Base-by-base conservation (phyloP, 2,888 invertebrate genomes). In the Epinotia brunnichana region DNA sequence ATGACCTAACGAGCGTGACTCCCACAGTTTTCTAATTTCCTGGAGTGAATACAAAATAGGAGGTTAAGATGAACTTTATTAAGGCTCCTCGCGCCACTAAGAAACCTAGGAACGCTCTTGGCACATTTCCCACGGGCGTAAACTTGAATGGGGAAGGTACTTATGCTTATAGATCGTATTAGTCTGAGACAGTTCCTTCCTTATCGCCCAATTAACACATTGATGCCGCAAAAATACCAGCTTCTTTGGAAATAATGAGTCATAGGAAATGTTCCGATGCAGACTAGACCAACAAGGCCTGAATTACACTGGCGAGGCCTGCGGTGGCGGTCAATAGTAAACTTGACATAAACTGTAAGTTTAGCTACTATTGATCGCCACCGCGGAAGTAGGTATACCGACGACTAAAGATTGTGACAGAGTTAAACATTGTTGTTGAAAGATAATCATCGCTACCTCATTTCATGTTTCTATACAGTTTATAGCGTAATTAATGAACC, bases 111-210 rank as follows among this genome's bases (percentile, higher is more conserved):
- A 81, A 74, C 76, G 69, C 73, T 82, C 77, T 85, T 88, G 87
- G 88, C 87, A 85, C 78, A 77, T 79, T 84, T 85, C 87, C 87
- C 86, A 81, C 80, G 80, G 79, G 80, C 78, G 77, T 81, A 84
- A 84, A 85, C 82, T 84, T 84, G 81, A 63, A 69, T 69, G 57
- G 61, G 54, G 41, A 21, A 56, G 64, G 67, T 53, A 62, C 69
- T 73, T 73, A 69, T 73, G 63, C 69, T 69, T 73, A 59, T 62
- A 69, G 61, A 63, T 68, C 62, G 68, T 69, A 69, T 73, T 73
- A 73, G 62, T 57, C 59, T 13, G 62, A 62, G 68, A 69, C 59
- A 69, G 73, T 73, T 69, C 61, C 61, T 56, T 73, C 68, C 73
- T 73, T 73, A 69, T 53, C 51, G 63, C 57, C 41, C 73, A 69